Evolutionary conservation across 2,888 invertebrate genomes (phyloP).

Genomic region (Aethes cnicana): DNA sequence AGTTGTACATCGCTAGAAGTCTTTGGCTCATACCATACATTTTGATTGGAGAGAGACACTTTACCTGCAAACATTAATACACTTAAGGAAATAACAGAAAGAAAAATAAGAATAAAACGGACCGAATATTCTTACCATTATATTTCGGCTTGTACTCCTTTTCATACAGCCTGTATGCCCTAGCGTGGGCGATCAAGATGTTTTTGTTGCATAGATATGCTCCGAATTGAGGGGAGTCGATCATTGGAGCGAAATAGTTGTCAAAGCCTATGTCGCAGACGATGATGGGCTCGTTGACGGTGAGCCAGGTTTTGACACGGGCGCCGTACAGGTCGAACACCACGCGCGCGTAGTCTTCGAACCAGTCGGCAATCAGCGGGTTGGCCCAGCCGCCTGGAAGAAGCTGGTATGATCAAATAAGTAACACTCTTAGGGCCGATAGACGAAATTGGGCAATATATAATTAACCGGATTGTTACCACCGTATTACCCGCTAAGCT

Average conservation of each 20-base stretch:
- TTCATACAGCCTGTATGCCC: slow-evolving; percentile 80
- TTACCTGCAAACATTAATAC: slow-evolving; percentile 39
- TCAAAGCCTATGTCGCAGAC: slow-evolving; percentile 22
- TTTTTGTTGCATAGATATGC: slow-evolving; percentile 83
- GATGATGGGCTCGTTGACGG: slow-evolving; percentile 40
- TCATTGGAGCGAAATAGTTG: slow-evolving; percentile 49
- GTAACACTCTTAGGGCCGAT: too few relatives aligned
- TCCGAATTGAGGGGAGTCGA: slow-evolving; percentile 58
- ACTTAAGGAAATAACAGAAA: too few relatives aligned
- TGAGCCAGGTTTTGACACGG: slow-evolving; percentile 45
- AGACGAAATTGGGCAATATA: too few relatives aligned
- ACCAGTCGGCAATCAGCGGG: slow-evolving; percentile 42
- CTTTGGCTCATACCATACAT: slow-evolving; percentile 73
- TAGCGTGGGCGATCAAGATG: slow-evolving; percentile 84
- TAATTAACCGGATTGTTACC: too few relatives aligned
- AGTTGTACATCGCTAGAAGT: slow-evolving; percentile 73
- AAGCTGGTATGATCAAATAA: too few relatives aligned
- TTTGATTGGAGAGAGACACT: slow-evolving; percentile 47
- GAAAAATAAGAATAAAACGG: too few relatives aligned
- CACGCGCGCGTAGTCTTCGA: slow-evolving; percentile 40
- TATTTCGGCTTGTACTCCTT: slow-evolving; percentile 70
- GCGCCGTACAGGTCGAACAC: slow-evolving; percentile 41
- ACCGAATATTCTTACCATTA: slow-evolving; percentile 70
- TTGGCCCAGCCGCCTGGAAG: slow-evolving; percentile 43
- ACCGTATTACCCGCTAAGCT: too few relatives aligned